Evolutionary conservation across 2,113 vertebrate genomes (phyloP).

Genomic region (Oreochromis aureus): DNA sequence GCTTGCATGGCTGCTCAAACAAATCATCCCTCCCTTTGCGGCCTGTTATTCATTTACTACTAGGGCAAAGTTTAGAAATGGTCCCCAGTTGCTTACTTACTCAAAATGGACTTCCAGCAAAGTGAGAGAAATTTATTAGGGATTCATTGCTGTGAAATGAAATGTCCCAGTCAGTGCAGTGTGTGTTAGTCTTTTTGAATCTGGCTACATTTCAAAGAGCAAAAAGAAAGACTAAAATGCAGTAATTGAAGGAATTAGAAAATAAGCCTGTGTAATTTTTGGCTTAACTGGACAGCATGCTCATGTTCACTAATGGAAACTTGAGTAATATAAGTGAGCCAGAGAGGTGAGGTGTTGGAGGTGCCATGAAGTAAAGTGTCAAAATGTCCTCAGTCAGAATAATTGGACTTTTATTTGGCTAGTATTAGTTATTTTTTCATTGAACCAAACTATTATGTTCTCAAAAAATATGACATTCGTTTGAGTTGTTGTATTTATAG

Average conservation of each 20-base stretch:
- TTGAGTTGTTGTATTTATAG: conserved; percentile 34
- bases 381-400: conserved; percentile 7
- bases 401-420: conserved; percentile 34
- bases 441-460: conserved; percentile 2
- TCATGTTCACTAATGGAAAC: conserved; percentile 25
- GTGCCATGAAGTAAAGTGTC: neutral
- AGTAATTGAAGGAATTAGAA: conserved; percentile 10
- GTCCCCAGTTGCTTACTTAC: neutral
- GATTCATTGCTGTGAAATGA: conserved; percentile 3
- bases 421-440: conserved; percentile 9
- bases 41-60: neutral
- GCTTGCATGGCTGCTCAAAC: neutral
- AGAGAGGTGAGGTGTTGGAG: neutral
- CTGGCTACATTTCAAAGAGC: conserved; percentile 22
- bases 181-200: neutral
- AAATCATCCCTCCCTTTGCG: neutral
- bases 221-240: neutral
- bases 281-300: neutral
- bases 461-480: conserved; percentile 22
- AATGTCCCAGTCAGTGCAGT: neutral
- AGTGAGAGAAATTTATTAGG: neutral
- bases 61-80: neutral
- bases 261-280: conserved; percentile 36
- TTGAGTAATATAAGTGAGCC: neutral
- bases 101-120: neutral